Evolutionary conservation across 2,797 vertebrate species (phyloP).

Genomic region (Bradypodion pumilum): DNA sequence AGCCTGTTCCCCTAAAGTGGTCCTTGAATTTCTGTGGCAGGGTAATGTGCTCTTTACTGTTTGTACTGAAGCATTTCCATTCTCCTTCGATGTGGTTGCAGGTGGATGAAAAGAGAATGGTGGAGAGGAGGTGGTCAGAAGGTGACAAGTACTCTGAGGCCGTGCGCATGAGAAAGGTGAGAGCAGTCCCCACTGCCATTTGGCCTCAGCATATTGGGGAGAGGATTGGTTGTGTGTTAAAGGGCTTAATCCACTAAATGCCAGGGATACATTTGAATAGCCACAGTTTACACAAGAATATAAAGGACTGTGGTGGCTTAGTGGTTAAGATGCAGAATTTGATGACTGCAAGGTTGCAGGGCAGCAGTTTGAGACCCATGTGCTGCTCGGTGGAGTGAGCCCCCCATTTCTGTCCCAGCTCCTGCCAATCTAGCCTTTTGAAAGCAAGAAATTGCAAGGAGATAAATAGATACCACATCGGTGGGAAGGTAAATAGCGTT

Average conservation of each 20-base stretch:
- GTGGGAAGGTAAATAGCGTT: no score
- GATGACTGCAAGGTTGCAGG: no score
- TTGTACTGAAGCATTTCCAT: conserved; percentile 2
- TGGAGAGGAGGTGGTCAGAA: conserved; percentile 66
- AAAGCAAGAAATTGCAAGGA: no score
- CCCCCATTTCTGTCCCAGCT: no score
- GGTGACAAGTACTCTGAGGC: conserved; percentile 58
- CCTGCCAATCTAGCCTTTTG: no score
- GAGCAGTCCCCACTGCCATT: fast-evolving
- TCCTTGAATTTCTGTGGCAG: background rate
- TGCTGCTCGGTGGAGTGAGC: no score
- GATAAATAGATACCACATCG: no score
- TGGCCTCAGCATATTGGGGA: background rate
- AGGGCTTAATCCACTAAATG: background rate
- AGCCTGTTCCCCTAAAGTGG: background rate
- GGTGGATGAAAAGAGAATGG: conserved; percentile 63
- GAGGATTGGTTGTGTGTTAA: no score
- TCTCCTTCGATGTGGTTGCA: conserved; percentile 13
- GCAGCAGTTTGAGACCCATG: no score
- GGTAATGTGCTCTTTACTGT: background rate
- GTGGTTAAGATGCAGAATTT: no score
- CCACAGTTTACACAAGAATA: no score
- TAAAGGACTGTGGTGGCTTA: no score
- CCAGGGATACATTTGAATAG: background rate
- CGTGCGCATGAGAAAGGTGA: conserved; percentile 59